Conservation (phyloP, 2,888 invertebrate species). For the Chrysomela aeneicollis region DNA sequence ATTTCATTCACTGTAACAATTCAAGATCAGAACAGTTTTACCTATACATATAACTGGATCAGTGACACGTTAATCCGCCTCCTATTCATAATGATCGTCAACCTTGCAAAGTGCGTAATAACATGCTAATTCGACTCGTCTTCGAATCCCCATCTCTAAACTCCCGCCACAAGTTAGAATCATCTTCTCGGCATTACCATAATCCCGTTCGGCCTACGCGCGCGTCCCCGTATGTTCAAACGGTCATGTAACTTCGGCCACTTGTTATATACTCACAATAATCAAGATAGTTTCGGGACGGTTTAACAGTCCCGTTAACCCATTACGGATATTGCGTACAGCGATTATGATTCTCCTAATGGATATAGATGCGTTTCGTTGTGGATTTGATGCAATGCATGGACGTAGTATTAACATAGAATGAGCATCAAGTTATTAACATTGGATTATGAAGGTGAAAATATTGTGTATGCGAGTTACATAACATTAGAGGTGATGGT, state of each 20-base stretch:
- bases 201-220: conserved; percentile 44
- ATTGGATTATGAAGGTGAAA: too few species aligned
- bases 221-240: conserved; percentile 49
- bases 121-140: conserved; percentile 18
- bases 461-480: too few species aligned
- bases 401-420: too few species aligned
- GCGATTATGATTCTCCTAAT: conserved; percentile 42
- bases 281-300: conserved; percentile 52
- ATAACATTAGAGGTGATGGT: too few species aligned
- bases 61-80: too few species aligned
- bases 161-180: conserved; percentile 41
- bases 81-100: not conserved
- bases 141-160: not conserved
- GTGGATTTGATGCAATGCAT: too few species aligned
- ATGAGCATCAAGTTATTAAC: too few species aligned
- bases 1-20: too few species aligned
- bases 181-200: conserved; percentile 51
- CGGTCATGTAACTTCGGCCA: conserved; percentile 49
- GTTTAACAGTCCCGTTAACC: conserved; percentile 50
- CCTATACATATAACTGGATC: too few species aligned
- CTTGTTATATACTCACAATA: conserved; percentile 53
- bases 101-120: not conserved
- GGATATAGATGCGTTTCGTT: conserved; percentile 42
- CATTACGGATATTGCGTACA: conserved; percentile 44
- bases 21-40: too few species aligned